Base-by-base conservation (phyloP, 1,140 invertebrate genomes). In the Listronotus bonariensis region DNA sequence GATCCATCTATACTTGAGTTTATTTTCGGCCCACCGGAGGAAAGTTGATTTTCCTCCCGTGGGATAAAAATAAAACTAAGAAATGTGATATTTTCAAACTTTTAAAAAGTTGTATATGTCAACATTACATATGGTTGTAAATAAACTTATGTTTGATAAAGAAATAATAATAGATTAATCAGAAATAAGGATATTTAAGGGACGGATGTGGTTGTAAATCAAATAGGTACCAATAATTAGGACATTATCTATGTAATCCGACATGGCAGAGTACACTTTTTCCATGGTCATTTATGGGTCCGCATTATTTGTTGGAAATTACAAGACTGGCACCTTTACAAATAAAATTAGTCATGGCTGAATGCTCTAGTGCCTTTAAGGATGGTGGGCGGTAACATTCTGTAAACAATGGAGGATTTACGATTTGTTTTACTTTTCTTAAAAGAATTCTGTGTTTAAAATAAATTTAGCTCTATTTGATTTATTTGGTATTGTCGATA, bases 291-390 rank as follows among this genome's bases (percentile, higher is more conserved):
- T 15, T 17, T 26, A 32, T 12, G 43, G 55, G 45, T n/a, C 41
- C 17, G 42, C 41, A 18, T 9, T 42, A 32, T 45, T 32, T 57
- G 55, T 57, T 45, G 42, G 34, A 46, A 57, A 57, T 57, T 57
- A 57, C 55, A 45, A 46, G 55, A 46, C 55, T 57, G 57, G 46
- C 57, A 59, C 57, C 46, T 59, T 45, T 49, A 53, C 58, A 61
- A 61, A 61, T 53, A 61, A 61, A 61, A 61, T 61, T 61, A 61
- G 58, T 61, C 43, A 61, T 61, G 58, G 58, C 52, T 61, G 58
- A 48, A 61, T 38, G 46, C 34, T 51, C 41, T 36, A 45, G 46
- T 60, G 57, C 45, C 46, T 60, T 60, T 61, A 26, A 18, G 38
- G 58, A 42, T 42, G 9, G 58, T 61, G 58, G 58, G 58, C 58